Evolutionary conservation across 2,113 vertebrate species (phyloP).

Genomic region (Ardeotis arabs): DNA sequence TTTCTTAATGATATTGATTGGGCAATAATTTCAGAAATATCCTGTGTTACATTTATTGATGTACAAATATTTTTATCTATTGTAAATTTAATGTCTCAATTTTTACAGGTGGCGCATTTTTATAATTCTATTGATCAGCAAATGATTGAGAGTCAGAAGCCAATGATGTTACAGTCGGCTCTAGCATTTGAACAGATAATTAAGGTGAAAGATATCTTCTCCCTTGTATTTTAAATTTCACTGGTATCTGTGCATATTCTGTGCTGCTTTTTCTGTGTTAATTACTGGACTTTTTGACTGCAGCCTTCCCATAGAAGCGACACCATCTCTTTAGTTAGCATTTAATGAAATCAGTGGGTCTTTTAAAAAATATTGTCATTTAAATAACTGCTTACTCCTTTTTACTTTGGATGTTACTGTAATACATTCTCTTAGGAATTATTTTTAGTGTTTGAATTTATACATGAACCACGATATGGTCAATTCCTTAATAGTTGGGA

Average conservation of each 20-base stretch:
- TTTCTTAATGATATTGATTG: not conserved
- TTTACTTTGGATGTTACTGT: not conserved
- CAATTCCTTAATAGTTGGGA: not conserved
- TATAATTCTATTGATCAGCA: constrained; percentile 98
- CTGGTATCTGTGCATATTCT: not conserved
- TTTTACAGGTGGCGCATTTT: constrained; percentile 93
- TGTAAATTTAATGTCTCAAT: not conserved
- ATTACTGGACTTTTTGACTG: not conserved
- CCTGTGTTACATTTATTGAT: not conserved
- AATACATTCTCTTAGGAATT: not conserved
- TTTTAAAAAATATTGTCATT: not conserved
- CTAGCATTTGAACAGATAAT: constrained; percentile 97
- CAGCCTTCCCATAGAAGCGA: not conserved
- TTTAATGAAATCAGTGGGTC: not conserved
- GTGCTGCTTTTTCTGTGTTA: not conserved
- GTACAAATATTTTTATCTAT: not conserved
- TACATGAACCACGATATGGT: too few relatives aligned
- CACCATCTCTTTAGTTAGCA: not conserved
- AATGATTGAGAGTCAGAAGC: constrained; percentile 97
- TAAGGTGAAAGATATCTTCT: constrained; percentile 79
- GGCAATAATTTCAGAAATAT: not conserved
- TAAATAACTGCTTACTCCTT: not conserved
- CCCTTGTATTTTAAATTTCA: not conserved
- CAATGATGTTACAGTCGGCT: constrained; percentile 95
- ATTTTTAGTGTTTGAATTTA: not conserved